Base-by-base conservation (phyloP, 2,797 vertebrate genomes). In the Lepus oiostolus region DNA sequence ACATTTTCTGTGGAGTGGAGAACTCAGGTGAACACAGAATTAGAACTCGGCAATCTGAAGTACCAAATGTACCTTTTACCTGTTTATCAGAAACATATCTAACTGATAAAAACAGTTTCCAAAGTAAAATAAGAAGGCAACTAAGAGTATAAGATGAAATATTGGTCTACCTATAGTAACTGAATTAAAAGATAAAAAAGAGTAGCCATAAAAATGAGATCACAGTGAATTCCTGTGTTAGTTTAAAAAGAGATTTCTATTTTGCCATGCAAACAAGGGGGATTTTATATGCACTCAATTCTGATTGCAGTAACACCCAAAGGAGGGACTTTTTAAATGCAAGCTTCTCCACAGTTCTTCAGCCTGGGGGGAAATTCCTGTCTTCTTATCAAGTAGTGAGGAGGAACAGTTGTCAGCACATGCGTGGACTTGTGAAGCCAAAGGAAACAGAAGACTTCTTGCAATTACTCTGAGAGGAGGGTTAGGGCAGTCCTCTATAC, bases 241-340 rank as follows among this genome's bases (percentile, higher is more conserved):
- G 2, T 76, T 83, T 22, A 21, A 11, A 24, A 67, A 82, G 83
- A n/a, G 19, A 62, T 26, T 62, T 85, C 50, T 74, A 32, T 14
- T 89, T 93, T 93, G 74, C 24, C n/a, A 65, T 74, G 83, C 12
- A 87, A 65, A 83, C 24, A 91, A 91, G 91, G 42, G 24, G 10
- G 84, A 70, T 84, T 92, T 77, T 65, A 10, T 52, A 19, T 88
- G 19, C 77, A 74, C 22, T 90, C 32, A 79, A 50, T 85, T 85
- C n/a, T 79, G 50, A 42, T 26, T 88, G 54, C 38, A 88, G 4
- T 71, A 75, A 93, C 58, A 87, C 6, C 32, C 16, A 84, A 28
- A 38, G 38, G 9, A 91, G 79, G 4, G 1, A 58, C 30, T 19
- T 82, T 93, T 89, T 50, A 85, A 47, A 84, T 75, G 4, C 22